Base-by-base conservation (phyloP, 2,113 vertebrate species). In the Brachionichthys hirsutus region DNA sequence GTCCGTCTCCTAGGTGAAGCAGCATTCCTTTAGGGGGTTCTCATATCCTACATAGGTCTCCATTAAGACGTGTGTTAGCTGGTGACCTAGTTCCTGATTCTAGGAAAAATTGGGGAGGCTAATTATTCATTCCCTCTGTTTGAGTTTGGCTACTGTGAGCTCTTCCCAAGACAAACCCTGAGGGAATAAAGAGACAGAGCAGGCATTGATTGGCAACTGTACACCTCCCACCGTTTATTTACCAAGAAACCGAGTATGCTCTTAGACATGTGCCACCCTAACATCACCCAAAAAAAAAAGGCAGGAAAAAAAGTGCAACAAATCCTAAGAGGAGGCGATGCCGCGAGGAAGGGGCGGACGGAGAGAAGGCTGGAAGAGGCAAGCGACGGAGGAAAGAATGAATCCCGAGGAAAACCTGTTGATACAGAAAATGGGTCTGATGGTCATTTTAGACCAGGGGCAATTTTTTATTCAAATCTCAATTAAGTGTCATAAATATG, bases 41-140 rank as follows among this genome's bases (percentile, higher is more conserved):
- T 57, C 58, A 69, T 67, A 73, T 70, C 66, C 71, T 62, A 69
- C 44, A 30, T 52, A 71, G 64, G 70, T 74, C 67, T 64, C 76
- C 56, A 65, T 75, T 76, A 73, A 83, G 78, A 71, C 72, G 16
- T 77, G 62, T 82, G 83, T 82, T 83, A 83, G 75, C 66, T 52
- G 13, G 62, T 55, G 80, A 85, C 87, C 84, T 78, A 87, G 58
- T 84, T 86, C 73, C 65, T 16, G 14, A 81, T 70, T 80, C 49
- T 71, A 77, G 62, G 45, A 9, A 43, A 55, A 55, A 46, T 63
- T 48, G 47, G 50, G 50, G 61, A 64, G 75, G 82, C 77, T 84
- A 85, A 89, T 89, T 87, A 89, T 88, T 87, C 86, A 88, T 78
- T 74, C 80, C 70, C 65, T 77, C 55, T 67, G 70, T 86, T 83